A percentile compares a stretch with the other conserved stretches of the same genome.
Conservation (phyloP, 1,140 invertebrate species). For the Gonioctena quinquepunctata region DNA sequence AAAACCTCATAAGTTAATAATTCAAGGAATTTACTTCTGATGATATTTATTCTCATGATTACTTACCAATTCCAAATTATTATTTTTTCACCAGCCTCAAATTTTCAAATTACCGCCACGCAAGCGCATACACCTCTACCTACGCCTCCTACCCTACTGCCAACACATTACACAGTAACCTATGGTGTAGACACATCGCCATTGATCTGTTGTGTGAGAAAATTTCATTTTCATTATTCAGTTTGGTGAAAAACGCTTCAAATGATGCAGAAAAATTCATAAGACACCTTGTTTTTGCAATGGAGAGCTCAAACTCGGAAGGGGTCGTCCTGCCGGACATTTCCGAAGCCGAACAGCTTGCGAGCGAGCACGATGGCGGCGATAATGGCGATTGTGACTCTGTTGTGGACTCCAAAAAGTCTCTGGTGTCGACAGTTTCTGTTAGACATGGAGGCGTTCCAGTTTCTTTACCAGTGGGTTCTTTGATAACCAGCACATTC, state of each 20-base stretch:
- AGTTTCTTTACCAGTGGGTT: conserved; percentile 76
- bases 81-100: no score
- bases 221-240: conserved; percentile 16
- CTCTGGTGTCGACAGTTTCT: conserved; percentile 54
- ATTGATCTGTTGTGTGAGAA: conserved; percentile 23
- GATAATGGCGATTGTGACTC: conserved; percentile 48
- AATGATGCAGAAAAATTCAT: conserved; percentile 6
- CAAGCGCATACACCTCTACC: conserved; percentile 26
- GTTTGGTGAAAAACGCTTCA: not conserved
- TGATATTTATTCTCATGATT: no score
- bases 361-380: conserved; percentile 62
- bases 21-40: no score
- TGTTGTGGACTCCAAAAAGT: conserved; percentile 54
- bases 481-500: conserved; percentile 78
- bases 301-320: conserved; percentile 65
- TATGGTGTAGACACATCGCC: conserved; percentile 16
- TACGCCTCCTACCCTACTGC: conserved; percentile 8
- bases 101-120: conserved; percentile 39
- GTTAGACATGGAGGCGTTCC: conserved; percentile 66
- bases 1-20: no score
- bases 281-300: conserved; percentile 37
- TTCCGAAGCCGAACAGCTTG: conserved; percentile 66
- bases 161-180: conserved; percentile 27
- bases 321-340: conserved; percentile 71
- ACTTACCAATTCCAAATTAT: no score